A percentile compares a stretch with the other conserved stretches of the same genome.
Evolutionary conservation across 2,888 invertebrate genomes (phyloP).

Genomic region (Dryococelus australis): DNA sequence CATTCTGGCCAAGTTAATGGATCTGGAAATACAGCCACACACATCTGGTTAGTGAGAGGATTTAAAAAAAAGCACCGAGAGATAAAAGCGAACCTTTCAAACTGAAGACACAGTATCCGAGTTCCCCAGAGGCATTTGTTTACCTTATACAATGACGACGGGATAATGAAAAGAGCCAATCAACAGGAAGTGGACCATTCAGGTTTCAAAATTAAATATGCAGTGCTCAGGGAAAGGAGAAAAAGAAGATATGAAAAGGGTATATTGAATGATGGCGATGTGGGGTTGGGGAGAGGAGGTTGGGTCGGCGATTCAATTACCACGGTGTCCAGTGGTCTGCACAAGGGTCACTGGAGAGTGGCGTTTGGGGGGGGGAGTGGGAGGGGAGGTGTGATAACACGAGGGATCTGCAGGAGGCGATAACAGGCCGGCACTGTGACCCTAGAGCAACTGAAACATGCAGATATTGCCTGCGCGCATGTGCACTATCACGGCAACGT

Average conservation of each 20-base stretch:
- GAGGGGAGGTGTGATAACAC: not conserved
- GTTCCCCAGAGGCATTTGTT: not conserved
- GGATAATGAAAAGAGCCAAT: not conserved
- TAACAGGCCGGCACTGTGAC: not conserved
- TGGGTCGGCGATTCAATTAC: conserved; percentile 1
- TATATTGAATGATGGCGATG: not conserved
- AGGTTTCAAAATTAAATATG: not conserved
- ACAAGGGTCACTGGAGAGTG: not conserved
- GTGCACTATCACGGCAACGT: not conserved
- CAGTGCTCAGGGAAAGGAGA: not conserved
- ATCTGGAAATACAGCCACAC: no score
- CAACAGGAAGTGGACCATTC: conserved; percentile 1
- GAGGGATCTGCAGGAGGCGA: not conserved
- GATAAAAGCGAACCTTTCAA: not conserved
- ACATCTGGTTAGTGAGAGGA: not conserved
- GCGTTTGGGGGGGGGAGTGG: not conserved
- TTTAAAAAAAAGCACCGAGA: not conserved
- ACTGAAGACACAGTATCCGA: not conserved
- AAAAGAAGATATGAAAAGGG: not conserved
- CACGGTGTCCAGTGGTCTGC: not conserved
- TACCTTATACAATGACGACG: not conserved
- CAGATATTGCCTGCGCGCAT: not conserved
- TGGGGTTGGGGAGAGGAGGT: not conserved
- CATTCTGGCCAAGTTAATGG: no score
- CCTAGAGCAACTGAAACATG: not conserved